Conservation (phyloP, 2,797 vertebrate species). For the Balearica regulorum region DNA sequence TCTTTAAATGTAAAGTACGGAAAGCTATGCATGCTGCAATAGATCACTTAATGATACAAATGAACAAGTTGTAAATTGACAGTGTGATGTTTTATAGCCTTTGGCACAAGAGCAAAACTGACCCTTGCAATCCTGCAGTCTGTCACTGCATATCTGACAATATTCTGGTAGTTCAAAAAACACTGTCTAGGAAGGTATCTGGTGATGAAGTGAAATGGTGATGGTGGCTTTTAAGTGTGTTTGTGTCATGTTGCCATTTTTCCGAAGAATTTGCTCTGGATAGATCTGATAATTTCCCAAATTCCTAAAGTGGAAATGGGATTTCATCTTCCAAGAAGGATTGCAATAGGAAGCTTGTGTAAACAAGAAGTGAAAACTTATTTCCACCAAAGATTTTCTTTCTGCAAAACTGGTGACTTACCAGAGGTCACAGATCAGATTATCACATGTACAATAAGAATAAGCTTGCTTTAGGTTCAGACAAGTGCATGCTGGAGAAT, state of each 20-base stretch:
- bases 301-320: neutral
- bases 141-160: neutral
- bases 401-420: neutral
- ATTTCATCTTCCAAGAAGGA: neutral
- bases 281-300: neutral
- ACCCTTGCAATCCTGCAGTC: neutral
- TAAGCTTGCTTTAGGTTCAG: neutral
- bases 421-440: neutral
- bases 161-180: neutral
- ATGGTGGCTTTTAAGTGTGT: neutral
- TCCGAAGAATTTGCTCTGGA: neutral
- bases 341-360: neutral
- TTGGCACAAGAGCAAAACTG: neutral
- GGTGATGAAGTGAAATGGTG: neutral
- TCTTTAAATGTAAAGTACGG: neutral
- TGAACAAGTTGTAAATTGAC: neutral
- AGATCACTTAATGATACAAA: neutral
- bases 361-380: neutral
- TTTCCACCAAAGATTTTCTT: neutral
- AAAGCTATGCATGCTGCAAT: neutral
- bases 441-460: neutral
- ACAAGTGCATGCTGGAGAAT: neutral
- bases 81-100: neutral
- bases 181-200: neutral
- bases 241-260: neutral